Conservation (phyloP, 1,140 invertebrate species). For the Scylla paramamosain region DNA sequence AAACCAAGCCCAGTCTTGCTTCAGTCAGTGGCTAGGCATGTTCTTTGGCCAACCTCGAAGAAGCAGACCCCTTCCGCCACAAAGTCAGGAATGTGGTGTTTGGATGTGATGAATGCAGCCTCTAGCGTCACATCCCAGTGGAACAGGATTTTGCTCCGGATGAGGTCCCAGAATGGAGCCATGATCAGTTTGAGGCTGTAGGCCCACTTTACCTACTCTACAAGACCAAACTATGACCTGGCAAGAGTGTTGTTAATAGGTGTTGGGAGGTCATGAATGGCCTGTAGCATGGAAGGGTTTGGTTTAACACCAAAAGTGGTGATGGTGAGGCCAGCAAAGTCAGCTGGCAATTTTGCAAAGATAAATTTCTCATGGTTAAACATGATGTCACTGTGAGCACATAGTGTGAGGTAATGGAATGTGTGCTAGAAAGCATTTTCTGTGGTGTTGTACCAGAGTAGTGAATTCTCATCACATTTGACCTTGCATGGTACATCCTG, state of each 20-base stretch:
- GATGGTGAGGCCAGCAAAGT: background rate
- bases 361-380: constrained; percentile 31
- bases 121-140: constrained; percentile 2
- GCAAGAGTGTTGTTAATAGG: background rate
- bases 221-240: constrained; percentile 18
- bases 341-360: background rate
- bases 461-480: background rate
- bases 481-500: background rate
- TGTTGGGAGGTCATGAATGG: constrained; percentile 12
- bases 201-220: constrained; percentile 2
- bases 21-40: constrained; percentile 63
- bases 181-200: constrained; percentile 19
- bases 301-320: background rate
- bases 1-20: constrained; percentile 40
- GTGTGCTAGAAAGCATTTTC: background rate
- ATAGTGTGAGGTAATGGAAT: background rate
- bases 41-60: constrained; percentile 29
- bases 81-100: background rate
- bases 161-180: background rate
- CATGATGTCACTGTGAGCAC: background rate
- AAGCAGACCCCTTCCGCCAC: background rate
- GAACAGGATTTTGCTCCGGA: background rate
- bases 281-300: background rate
- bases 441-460: background rate
- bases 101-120: background rate